Evolutionary conservation across 2,113 vertebrate species (phyloP), one percentile per base, ranked within the genome.

Genomic region (Cinclus cinclus): DNA sequence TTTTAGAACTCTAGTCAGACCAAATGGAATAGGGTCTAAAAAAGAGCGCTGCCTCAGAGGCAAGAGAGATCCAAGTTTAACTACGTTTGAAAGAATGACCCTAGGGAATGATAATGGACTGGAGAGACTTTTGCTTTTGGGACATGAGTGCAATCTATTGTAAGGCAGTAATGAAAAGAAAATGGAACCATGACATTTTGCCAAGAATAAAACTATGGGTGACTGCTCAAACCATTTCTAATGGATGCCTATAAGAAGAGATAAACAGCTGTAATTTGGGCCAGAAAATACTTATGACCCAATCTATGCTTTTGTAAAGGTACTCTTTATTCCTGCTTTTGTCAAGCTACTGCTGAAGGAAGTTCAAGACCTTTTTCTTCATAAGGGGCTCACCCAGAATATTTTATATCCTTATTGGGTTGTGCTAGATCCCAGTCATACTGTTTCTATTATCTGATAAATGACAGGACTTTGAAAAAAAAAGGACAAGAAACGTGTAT

Each of bases 141-240:
- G 96, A 90, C 83, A 93, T 50, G 64, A 92, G 73, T 88, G 79
- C 92, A 94, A 97, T 96, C 92, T 86, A 93, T 90, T 67, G 71
- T 79, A 93, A 83, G 74, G 42, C 62, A 89, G 90, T 84, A 95
- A 91, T 87, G 88, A 97, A 96, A 96, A 95, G 75, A 93, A 94
- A 96, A 94, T 87, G 90, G 92, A 92, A 93, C 69, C 16, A 7
- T 52, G 80, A 86, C 92, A 87, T 89, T 92, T 94, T 86, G 71
- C 95, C 91, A 94, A 78, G 80, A 78, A 62, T 64, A 69, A 90
- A 87, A 81, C 52, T 92, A 13, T 56, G 65, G 53, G 83, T 87
- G 42, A 41, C 47, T 92, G 64, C 53, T 83, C 85, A 64, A 93
- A 71, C 76, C 37, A 11, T 80, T 92, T 86, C 60, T 88, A 79